These are phyloP conservation scores for Sitta europaea DNA, from an alignment of 2,113 vertebrate genomes.

Conservation along the genomic window DNA sequence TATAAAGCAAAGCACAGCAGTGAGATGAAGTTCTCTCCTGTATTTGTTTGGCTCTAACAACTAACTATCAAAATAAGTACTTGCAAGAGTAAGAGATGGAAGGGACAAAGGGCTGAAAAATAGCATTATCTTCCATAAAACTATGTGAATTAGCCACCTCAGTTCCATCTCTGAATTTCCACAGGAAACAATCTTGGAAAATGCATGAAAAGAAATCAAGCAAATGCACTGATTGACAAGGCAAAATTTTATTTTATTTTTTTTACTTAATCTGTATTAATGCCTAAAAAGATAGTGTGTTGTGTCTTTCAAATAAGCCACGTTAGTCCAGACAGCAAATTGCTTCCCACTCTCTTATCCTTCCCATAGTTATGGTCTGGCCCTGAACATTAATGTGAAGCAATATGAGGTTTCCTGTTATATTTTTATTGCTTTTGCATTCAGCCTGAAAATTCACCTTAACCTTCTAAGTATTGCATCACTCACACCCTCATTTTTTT, in stretches of 20 bases:
- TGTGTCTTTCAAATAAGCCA: neutral
- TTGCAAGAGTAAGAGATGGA: neutral
- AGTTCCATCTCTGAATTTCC: neutral
- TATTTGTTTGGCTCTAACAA: neutral
- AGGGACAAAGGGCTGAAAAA: neutral
- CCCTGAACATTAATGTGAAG: slow-evolving; percentile 68
- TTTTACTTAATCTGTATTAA: neutral
- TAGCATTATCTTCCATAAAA: neutral
- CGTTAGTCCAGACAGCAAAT: slow-evolving; percentile 61
- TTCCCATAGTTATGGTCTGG: slow-evolving; percentile 71
- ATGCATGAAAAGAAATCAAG: neutral
- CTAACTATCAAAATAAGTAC: neutral
- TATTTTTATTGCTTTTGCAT: slow-evolving; percentile 70
- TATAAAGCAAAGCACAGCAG: neutral
- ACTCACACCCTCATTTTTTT: neutral
- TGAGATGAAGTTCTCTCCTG: neutral
- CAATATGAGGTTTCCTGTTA: slow-evolving; percentile 73
- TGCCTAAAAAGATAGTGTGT: neutral
- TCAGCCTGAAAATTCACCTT: neutral
- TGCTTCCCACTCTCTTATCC: slow-evolving; percentile 51
- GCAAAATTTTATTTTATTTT: neutral
- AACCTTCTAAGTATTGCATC: neutral
- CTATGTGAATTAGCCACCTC: neutral
- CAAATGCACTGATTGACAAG: neutral
- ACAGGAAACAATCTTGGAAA: neutral